phyloP scores from a whole-genome alignment of 2,797 vertebrate species.

The Sebastes hubbsi region DNA sequence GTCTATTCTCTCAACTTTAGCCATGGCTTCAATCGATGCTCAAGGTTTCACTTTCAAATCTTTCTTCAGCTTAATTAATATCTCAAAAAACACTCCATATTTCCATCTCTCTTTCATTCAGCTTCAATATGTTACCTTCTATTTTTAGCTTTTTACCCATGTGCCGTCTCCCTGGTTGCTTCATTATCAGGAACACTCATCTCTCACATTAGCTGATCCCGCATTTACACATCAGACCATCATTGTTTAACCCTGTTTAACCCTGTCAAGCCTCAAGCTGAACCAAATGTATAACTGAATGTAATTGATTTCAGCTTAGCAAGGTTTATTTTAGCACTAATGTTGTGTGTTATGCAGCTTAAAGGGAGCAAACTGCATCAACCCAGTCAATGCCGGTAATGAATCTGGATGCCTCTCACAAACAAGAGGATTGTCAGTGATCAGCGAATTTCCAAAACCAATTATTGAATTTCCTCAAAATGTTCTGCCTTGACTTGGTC shows the following conservation, averaged over 20 bases:
- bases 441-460: constrained; percentile 6
- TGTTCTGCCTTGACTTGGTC: constrained; percentile 37
- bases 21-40: constrained; percentile 52
- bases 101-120: not conserved
- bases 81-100: not conserved
- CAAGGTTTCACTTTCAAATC: constrained; percentile 75
- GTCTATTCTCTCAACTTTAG: constrained; percentile 63
- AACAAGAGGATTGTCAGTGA: constrained; percentile 13
- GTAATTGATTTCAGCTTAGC: constrained; percentile 5
- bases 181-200: not conserved
- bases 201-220: not conserved
- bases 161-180: not conserved
- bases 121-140: not conserved
- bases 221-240: not conserved
- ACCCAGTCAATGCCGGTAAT: constrained; percentile 35
- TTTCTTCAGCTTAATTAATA: constrained; percentile 24
- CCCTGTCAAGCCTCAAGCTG: not conserved
- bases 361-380: constrained; percentile 30
- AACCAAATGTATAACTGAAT: constrained; percentile 11
- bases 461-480: constrained; percentile 13
- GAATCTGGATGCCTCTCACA: not conserved
- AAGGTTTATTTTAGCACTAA: constrained; percentile 48
- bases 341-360: constrained; percentile 25
- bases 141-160: not conserved
- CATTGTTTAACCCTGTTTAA: constrained; percentile 30